Evolutionary conservation across 30 jellyfish, hydroid and myxozoan genomes (phyloP).

Genomic region (Catostylus mosaicus): DNA sequence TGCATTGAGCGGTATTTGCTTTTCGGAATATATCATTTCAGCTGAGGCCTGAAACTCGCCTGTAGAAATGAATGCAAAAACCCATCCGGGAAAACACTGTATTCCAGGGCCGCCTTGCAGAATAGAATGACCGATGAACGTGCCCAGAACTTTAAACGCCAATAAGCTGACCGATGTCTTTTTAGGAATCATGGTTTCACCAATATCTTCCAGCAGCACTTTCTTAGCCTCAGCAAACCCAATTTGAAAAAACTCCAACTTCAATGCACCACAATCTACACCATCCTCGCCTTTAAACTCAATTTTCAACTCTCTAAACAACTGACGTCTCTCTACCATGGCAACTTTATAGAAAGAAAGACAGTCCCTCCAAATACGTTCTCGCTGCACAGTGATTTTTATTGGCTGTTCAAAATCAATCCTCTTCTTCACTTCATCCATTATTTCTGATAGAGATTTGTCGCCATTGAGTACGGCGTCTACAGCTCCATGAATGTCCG

Average conservation of each 20-base stretch:
- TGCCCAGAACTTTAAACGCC: constrained; percentile 25
- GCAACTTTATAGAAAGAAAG: constrained; percentile 8
- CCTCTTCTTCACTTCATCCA: too few relatives aligned
- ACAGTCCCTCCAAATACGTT: constrained; percentile 37
- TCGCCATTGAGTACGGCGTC: too few relatives aligned
- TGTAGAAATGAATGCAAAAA: constrained; percentile 3
- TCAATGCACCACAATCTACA: constrained; percentile 22
- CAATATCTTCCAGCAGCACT: constrained; percentile 2
- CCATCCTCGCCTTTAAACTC: constrained; percentile 43
- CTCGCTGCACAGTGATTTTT: neutral
- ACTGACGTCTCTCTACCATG: constrained; percentile 11
- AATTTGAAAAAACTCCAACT: constrained; percentile 27
- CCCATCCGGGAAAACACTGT: constrained; percentile 18
- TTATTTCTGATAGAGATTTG: too few relatives aligned
- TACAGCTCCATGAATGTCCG: too few relatives aligned
- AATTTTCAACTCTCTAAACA: constrained; percentile 25
- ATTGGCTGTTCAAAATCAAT: neutral
- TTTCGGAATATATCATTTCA: constrained; percentile 13
- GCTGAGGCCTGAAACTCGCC: constrained; percentile 34
- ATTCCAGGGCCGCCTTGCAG: constrained; percentile 28
- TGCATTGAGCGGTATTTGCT: constrained; percentile 34
- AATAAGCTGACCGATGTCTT: constrained; percentile 12
- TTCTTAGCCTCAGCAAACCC: constrained; percentile 6
- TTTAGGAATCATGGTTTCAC: constrained; percentile 18
- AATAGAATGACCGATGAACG: constrained; percentile 19